A percentile compares a stretch with the other conserved stretches of the same genome.
Evolutionary conservation across 2,888 invertebrate species (phyloP).

Genomic region (Diarsia rubi): DNA sequence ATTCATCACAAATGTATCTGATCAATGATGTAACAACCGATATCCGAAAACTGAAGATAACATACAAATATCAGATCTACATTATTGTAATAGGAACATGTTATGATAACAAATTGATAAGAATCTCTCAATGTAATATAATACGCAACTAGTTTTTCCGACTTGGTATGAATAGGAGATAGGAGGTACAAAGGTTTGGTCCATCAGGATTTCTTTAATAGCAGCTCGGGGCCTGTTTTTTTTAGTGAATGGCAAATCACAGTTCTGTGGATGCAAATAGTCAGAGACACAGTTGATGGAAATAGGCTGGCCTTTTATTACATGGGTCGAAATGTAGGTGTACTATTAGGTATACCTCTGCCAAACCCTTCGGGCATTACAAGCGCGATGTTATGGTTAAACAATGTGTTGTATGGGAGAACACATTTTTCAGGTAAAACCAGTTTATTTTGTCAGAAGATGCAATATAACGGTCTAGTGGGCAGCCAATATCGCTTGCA

Average conservation of each 20-base stretch:
- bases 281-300: too few relatives aligned
- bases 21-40: background rate
- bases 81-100: constrained; percentile 1
- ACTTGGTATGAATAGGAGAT: background rate
- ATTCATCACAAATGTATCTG: background rate
- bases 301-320: background rate
- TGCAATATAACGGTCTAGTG: constrained; percentile 58
- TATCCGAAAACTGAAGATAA: background rate
- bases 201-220: background rate
- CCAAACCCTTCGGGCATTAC: background rate
- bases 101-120: background rate
- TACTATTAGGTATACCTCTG: background rate
- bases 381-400: background rate
- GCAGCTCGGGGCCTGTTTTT: background rate
- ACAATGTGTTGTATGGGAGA: background rate
- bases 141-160: background rate
- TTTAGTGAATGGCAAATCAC: too few relatives aligned
- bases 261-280: too few relatives aligned
- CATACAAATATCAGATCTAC: background rate
- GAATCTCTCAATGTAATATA: background rate
- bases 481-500: constrained; percentile 45
- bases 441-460: constrained; percentile 50
- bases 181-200: too few relatives aligned
- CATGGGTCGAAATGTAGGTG: background rate
- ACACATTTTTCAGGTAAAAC: constrained; percentile 18